Conservation (phyloP, 2,797 vertebrate species). For the Anguilla marmorata region DNA sequence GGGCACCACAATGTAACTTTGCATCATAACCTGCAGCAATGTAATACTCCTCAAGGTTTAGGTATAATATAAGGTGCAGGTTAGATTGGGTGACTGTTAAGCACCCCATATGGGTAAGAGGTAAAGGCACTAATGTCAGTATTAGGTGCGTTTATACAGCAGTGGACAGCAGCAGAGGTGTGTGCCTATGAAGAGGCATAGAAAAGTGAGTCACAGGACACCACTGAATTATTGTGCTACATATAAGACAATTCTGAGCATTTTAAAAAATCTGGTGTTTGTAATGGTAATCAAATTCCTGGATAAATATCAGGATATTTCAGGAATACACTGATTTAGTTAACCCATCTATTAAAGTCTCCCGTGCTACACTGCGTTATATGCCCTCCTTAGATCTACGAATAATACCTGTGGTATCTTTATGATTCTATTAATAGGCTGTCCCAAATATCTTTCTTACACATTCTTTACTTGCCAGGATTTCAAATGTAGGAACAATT, state of each 20-base stretch:
- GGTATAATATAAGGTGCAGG: background rate
- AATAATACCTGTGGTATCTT: background rate
- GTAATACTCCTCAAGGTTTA: background rate
- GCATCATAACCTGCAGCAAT: background rate
- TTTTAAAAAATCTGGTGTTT: background rate
- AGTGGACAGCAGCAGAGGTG: background rate
- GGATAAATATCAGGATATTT: background rate
- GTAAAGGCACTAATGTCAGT: background rate
- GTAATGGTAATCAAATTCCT: background rate
- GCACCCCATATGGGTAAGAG: background rate
- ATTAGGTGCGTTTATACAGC: background rate
- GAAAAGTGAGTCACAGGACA: background rate
- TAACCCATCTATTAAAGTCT: background rate
- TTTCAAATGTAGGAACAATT: no score
- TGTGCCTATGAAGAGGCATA: background rate
- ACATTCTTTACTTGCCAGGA: background rate
- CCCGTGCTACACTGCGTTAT: background rate
- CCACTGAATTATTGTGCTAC: background rate
- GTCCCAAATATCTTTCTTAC: background rate
- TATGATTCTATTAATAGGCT: background rate
- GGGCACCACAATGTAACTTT: constrained; percentile 5
- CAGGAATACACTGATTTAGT: background rate
- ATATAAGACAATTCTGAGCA: background rate
- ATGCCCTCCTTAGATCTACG: background rate
- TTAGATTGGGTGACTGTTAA: background rate